phyloP scores from a whole-genome alignment of 2,113 vertebrate species.

The Chionomys nivalis region DNA sequence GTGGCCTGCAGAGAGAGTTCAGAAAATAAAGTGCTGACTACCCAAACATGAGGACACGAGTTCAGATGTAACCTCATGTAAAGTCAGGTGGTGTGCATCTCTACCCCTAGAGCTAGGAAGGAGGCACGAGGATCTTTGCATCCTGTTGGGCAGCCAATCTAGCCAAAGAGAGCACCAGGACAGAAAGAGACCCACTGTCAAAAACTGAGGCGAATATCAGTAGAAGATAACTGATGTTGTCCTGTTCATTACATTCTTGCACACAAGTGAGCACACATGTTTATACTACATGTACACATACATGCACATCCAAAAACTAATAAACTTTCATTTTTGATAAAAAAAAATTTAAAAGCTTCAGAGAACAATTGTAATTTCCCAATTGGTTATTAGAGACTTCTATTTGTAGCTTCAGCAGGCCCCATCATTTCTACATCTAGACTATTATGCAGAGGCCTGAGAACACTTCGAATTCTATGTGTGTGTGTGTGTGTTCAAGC shows the following conservation, averaged over 20 bases:
- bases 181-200: background rate
- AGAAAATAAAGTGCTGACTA: background rate
- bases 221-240: background rate
- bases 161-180: too few relatives aligned
- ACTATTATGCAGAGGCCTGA: background rate
- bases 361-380: background rate
- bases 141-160: too few relatives aligned
- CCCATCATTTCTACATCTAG: background rate
- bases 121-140: too few relatives aligned
- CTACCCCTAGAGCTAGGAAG: too few relatives aligned
- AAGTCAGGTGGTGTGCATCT: background rate
- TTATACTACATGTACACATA: background rate
- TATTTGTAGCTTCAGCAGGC: background rate
- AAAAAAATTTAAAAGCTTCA: background rate
- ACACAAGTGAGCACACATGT: background rate
- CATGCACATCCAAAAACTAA: background rate
- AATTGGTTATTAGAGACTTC: background rate
- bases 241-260: background rate
- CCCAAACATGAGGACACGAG: too few relatives aligned
- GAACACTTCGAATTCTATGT: background rate
- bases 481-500: too few relatives aligned
- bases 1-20: background rate
- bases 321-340: slow-evolving; percentile 1
- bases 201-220: background rate
- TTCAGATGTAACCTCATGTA: background rate